These are phyloP conservation scores for Zaprionus camerounensis DNA, from an alignment of 1,140 invertebrate species.

Conservation along the genomic window DNA sequence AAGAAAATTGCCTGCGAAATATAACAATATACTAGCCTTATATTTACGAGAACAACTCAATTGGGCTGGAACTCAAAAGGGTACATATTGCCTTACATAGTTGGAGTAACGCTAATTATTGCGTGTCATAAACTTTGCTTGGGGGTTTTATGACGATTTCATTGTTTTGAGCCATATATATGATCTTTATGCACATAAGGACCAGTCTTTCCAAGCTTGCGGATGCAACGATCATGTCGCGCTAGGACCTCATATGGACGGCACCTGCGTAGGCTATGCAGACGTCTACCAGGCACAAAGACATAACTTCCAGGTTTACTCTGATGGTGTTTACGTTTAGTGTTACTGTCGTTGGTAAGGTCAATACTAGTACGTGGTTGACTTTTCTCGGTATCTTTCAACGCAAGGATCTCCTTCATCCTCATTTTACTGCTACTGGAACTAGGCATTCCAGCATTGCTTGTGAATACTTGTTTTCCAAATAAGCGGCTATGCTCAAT, in stretches of 20 bases:
- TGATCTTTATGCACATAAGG: conserved; percentile 46
- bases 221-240: conserved; percentile 43
- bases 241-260: conserved; percentile 50
- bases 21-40: conserved; percentile 1
- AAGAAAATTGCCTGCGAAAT: background rate
- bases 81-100: background rate
- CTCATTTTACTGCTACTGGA: background rate
- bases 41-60: background rate
- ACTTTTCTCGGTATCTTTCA: background rate
- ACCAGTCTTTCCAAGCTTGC: conserved; percentile 25
- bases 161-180: conserved; percentile 17
- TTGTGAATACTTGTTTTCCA: background rate
- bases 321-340: background rate
- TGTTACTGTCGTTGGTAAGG: background rate
- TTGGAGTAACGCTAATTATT: background rate
- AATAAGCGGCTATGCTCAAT: conserved; percentile 9
- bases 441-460: background rate
- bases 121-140: background rate
- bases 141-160: conserved; percentile 13
- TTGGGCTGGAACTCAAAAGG: background rate
- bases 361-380: background rate
- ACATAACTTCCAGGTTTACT: conserved; percentile 25
- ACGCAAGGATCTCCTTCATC: background rate
- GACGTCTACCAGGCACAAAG: conserved; percentile 41
- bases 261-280: conserved; percentile 19